Conservation (phyloP, 2,888 invertebrate species). For the Tiliacea citrago region DNA sequence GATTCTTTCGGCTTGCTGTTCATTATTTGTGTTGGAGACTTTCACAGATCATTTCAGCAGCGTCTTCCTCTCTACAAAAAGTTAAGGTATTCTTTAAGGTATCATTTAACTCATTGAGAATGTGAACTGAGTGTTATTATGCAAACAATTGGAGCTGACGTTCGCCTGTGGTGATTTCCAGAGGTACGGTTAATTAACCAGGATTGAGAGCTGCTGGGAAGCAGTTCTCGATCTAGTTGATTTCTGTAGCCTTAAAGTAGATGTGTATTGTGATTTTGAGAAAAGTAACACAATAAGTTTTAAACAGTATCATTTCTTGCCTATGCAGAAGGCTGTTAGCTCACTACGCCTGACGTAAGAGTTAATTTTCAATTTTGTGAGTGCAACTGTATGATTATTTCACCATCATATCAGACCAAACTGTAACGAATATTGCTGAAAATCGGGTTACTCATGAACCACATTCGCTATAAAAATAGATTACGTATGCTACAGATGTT, state of each 20-base stretch:
- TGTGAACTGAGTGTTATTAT: neutral
- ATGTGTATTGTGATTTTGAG: neutral
- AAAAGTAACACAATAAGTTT: too few relatives aligned
- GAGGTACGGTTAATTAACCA: neutral
- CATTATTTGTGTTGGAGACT: neutral
- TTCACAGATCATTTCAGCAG: neutral
- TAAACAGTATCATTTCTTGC: neutral
- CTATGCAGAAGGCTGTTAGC: neutral
- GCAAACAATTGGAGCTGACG: neutral
- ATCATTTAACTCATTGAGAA: neutral
- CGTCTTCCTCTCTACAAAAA: neutral
- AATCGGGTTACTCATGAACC: too few relatives aligned
- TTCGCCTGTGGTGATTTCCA: neutral
- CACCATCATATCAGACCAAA: too few relatives aligned
- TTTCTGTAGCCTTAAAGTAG: neutral
- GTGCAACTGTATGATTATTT: too few relatives aligned
- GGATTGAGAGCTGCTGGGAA: neutral
- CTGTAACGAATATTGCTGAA: too few relatives aligned
- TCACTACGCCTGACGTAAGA: too few relatives aligned
- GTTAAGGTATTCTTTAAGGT: too few relatives aligned
- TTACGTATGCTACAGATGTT: too few relatives aligned
- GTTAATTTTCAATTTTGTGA: too few relatives aligned
- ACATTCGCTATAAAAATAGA: too few relatives aligned
- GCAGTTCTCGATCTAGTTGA: neutral
- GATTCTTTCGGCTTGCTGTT: constrained; percentile 1